phyloP scores from a whole-genome alignment of 2,888 invertebrate species.

The Saturnia pavonia region DNA sequence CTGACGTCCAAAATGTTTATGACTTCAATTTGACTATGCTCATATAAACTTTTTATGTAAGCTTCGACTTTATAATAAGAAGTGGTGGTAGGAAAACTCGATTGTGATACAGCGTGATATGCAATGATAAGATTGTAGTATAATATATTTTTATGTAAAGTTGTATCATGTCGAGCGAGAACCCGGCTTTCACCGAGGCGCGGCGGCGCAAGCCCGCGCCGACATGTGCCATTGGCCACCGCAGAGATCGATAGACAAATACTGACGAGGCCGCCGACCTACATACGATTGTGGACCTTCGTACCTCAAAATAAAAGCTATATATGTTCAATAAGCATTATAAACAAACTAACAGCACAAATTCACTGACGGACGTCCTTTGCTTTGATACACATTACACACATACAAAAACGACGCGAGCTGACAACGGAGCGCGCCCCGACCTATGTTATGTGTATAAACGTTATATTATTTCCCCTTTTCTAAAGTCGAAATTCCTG shows the following conservation, averaged over 20 bases:
- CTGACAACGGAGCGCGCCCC: slow-evolving; percentile 62
- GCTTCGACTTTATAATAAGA: not conserved
- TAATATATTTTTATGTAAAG: slow-evolving; percentile 46
- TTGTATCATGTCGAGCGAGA: slow-evolving; percentile 52
- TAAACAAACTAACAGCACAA: slow-evolving; percentile 83
- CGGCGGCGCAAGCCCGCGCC: slow-evolving; percentile 78
- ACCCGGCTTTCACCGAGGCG: slow-evolving; percentile 79
- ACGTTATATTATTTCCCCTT: slow-evolving; percentile 71
- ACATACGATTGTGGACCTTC: slow-evolving; percentile 72
- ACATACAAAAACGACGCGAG: slow-evolving; percentile 65
- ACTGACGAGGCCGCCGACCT: slow-evolving; percentile 79
- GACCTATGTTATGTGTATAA: slow-evolving; percentile 69
- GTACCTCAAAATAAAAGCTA: slow-evolving; percentile 53
- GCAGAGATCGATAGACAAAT: slow-evolving; percentile 84
- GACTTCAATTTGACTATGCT: slow-evolving; percentile 48
- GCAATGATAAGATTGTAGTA: slow-evolving; percentile 65
- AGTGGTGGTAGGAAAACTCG: slow-evolving; percentile 30
- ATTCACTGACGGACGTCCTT: slow-evolving; percentile 70
- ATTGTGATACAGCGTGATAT: slow-evolving; percentile 47
- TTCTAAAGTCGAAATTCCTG: slow-evolving; percentile 80
- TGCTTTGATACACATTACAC: slow-evolving; percentile 60
- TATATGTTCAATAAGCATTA: slow-evolving; percentile 68
- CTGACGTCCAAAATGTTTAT: slow-evolving; percentile 73
- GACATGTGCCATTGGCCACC: slow-evolving; percentile 84
- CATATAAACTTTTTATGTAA: slow-evolving; percentile 29